Conservation (phyloP, 2,888 invertebrate genomes). For the Macrosiphum euphorbiae region DNA sequence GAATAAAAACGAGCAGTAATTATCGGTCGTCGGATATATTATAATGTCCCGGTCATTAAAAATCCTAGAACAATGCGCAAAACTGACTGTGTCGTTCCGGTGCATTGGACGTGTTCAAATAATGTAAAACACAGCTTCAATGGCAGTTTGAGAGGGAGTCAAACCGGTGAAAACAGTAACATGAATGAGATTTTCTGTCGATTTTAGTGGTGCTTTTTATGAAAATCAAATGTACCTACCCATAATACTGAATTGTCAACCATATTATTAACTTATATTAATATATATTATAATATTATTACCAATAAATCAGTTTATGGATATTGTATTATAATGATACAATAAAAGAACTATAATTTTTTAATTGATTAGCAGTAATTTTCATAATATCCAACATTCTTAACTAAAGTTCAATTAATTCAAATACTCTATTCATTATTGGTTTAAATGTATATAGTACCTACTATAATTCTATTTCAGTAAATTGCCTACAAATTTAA, state of each 20-base stretch:
- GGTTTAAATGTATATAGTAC: too few species aligned
- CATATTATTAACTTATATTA: neutral
- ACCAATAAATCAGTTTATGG: neutral
- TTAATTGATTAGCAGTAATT: neutral
- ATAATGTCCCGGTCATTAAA: slow-evolving; percentile 46
- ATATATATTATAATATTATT: neutral
- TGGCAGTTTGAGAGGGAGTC: neutral
- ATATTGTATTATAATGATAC: neutral
- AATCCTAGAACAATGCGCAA: slow-evolving; percentile 51
- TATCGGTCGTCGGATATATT: slow-evolving; percentile 36
- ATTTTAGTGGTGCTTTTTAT: neutral
- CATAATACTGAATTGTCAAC: neutral
- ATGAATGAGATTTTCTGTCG: neutral
- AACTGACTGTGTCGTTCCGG: slow-evolving; percentile 18
- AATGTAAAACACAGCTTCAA: slow-evolving; percentile 4
- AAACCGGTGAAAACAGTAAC: slow-evolving; percentile 7
- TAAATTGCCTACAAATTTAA: neutral
- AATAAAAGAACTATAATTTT: neutral
- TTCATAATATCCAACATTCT: neutral
- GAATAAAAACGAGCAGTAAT: slow-evolving; percentile 22
- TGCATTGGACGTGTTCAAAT: slow-evolving; percentile 27
- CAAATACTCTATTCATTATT: neutral
- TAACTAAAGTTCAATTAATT: neutral
- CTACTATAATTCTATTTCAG: neutral
- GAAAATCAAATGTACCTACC: neutral